Percentiles rank a stretch among this genome's conserved stretches.
Conservation (phyloP, 2,113 vertebrate species). For the Oryzias javanicus region DNA sequence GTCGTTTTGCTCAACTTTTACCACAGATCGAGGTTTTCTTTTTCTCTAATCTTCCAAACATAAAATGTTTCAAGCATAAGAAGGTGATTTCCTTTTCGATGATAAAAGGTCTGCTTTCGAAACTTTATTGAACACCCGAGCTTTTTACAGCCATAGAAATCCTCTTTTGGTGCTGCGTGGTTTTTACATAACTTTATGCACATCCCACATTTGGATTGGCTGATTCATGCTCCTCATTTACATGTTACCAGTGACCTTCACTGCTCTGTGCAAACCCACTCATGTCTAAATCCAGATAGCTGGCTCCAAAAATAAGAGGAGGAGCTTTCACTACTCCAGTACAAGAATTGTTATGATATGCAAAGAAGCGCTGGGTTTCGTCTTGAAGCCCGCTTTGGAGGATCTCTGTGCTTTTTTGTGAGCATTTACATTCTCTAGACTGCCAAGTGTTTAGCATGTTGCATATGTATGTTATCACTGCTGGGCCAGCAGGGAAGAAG, state of each 20-base stretch:
- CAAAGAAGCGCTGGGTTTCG: constrained; percentile 1
- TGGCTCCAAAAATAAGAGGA: constrained; percentile 19
- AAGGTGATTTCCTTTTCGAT: neutral
- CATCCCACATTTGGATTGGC: constrained; percentile 57
- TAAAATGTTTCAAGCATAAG: neutral
- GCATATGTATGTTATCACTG: constrained; percentile 33
- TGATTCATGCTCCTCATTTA: constrained; percentile 69
- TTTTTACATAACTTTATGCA: constrained; percentile 62
- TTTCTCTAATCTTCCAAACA: no score
- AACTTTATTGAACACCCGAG: constrained; percentile 7
- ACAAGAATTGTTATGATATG: neutral
- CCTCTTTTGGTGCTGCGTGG: constrained; percentile 19
- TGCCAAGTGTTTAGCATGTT: constrained; percentile 18
- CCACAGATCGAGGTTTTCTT: no score
- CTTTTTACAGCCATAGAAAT: constrained; percentile 2
- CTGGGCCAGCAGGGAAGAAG: constrained; percentile 35
- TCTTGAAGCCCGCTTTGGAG: constrained; percentile 16
- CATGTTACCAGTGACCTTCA: constrained; percentile 65
- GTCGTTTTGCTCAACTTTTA: no score
- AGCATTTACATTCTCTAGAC: constrained; percentile 5
- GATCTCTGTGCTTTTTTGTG: constrained; percentile 1
- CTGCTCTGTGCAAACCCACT: constrained; percentile 57
- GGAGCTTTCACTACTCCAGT: constrained; percentile 11
- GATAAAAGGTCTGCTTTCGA: constrained; percentile 8
- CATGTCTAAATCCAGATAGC: constrained; percentile 62